These are phyloP conservation scores for Acinonyx jubatus DNA, from an alignment of 2,113 vertebrate species.

Conservation along the genomic window DNA sequence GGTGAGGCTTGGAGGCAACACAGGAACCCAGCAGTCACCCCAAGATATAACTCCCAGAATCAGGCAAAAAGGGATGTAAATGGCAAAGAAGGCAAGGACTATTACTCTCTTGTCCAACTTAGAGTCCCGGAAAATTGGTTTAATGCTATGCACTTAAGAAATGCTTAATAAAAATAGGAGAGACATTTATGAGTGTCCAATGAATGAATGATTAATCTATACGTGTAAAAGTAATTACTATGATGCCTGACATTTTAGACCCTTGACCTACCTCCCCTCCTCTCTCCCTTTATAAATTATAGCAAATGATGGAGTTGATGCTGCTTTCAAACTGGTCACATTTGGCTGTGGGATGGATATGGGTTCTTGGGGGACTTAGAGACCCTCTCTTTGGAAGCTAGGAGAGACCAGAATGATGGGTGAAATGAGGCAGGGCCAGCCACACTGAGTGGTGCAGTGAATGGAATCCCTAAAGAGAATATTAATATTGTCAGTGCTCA, in stretches of 20 bases:
- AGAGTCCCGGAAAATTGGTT: background rate
- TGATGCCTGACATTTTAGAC: background rate
- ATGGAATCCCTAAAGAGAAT: background rate
- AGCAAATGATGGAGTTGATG: background rate
- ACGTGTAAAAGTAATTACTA: background rate
- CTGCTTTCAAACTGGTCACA: background rate
- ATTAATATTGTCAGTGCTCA: background rate
- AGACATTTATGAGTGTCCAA: background rate
- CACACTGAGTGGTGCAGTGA: background rate
- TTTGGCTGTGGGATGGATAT: accelerated
- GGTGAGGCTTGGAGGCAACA: background rate
- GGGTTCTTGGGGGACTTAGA: background rate
- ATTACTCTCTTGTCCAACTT: background rate
- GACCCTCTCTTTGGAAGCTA: background rate
- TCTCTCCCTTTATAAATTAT: background rate
- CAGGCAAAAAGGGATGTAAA: background rate
- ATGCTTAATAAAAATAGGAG: background rate
- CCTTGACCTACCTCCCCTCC: background rate
- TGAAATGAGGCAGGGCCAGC: background rate
- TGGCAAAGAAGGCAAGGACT: background rate
- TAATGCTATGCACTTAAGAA: background rate
- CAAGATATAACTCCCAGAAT: background rate
- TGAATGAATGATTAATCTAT: background rate
- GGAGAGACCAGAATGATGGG: background rate
- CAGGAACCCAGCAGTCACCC: background rate